Percentiles rank a stretch among this genome's conserved stretches.
Conservation (phyloP, 2,888 invertebrate species). For the Cantharis lateralis region DNA sequence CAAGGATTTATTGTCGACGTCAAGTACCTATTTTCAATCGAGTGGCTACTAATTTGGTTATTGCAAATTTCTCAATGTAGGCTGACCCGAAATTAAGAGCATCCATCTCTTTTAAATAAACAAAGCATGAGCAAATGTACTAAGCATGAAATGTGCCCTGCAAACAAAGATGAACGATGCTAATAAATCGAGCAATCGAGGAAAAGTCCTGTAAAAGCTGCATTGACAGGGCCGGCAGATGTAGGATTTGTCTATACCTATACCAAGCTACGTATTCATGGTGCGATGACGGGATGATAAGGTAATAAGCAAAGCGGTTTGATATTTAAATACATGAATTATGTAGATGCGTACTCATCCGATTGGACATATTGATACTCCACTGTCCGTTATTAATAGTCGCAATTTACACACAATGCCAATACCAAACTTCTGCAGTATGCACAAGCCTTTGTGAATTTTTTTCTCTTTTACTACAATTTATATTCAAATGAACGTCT, state of each 20-base stretch:
- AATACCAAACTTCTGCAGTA: conserved; percentile 40
- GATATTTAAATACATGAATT: conserved; percentile 58
- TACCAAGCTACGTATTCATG: conserved; percentile 22
- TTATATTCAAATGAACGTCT: conserved; percentile 55
- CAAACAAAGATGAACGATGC: conserved; percentile 39
- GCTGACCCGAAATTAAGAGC: background rate
- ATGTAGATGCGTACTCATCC: conserved; percentile 57
- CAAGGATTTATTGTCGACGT: background rate
- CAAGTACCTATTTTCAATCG: background rate
- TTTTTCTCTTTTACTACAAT: conserved; percentile 52
- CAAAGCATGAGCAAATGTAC: conserved; percentile 14
- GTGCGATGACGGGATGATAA: conserved; percentile 53
- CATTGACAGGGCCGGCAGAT: conserved; percentile 35
- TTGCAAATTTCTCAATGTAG: background rate
- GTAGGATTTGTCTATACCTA: conserved; percentile 33
- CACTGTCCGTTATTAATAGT: conserved; percentile 56
- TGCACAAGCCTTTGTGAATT: conserved; percentile 34
- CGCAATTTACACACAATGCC: conserved; percentile 57
- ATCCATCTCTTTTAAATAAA: background rate
- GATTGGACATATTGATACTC: conserved; percentile 59
- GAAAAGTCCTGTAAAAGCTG: conserved; percentile 30
- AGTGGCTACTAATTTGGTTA: background rate
- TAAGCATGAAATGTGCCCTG: conserved; percentile 24
- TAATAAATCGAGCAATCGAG: conserved; percentile 41
- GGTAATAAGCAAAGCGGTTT: conserved; percentile 54